Base-by-base conservation (phyloP, 2,888 invertebrate genomes). In the Acleris emargana region DNA sequence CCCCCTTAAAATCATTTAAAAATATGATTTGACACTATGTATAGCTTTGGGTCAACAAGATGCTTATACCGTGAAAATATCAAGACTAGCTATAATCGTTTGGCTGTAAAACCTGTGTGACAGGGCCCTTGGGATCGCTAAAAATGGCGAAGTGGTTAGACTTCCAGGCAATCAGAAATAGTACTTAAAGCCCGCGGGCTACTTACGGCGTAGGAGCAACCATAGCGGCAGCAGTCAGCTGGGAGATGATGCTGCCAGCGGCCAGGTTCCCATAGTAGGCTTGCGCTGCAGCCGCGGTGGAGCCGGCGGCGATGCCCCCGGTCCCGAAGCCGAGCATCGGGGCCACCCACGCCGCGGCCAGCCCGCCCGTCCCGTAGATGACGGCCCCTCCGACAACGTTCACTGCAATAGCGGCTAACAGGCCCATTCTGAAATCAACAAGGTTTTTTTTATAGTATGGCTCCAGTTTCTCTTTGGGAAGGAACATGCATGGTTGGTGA, bases 191-290 rank as follows among this genome's bases (percentile, higher is more conserved):
- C 43, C 43, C 5, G 43, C 43, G 4, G 13, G 49, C 53, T 55
- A 79, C 80, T 80, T 76, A 89, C 66, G 86, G 89, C 4, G 84
- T 90, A 0, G 90, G 90, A 1, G 90, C 82, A 0, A 78, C 74
- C 89, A 89, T 89, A 1, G 88, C 90, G 0, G 77, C 79, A 0
- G 90, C 79, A 2, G 88, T 88, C 52, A 89, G 49, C 70, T 86
- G 67, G 0, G 89, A 84, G 3, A 90, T 76, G 16, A 89, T 76
- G 68, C 86, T 85, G 0, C 90, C 90, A 0, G 87, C 88, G 0
- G 62, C 87, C 13, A 89, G 38, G 64, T 89, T 90, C 16, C 90
- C 89, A 43, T 81, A 84, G 60, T 81, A 90, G 0, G 90, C 75
- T 62, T 89, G 89, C 0, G 90, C 90, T 0, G 83, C 83, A 0